phyloP scores from a whole-genome alignment of 2,113 vertebrate genomes.

The Pollachius pollachius region DNA sequence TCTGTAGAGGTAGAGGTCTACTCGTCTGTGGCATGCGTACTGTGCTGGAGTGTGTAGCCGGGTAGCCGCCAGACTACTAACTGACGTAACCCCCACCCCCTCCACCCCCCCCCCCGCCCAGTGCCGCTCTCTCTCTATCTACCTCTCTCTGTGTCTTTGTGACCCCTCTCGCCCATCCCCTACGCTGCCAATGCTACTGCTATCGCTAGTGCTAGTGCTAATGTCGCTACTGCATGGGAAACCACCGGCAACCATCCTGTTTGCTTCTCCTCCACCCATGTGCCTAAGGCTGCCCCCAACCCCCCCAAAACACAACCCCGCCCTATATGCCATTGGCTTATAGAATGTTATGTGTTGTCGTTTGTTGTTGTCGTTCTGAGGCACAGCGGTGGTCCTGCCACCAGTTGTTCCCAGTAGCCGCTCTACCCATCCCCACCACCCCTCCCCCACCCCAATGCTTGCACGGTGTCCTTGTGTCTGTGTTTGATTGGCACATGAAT shows the following conservation, averaged over 20 bases:
- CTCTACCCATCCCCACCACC: too few species aligned
- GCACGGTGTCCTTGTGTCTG: not conserved
- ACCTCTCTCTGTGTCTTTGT: too few species aligned
- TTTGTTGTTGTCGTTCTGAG: constrained; percentile 13
- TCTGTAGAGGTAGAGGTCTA: constrained; percentile 72
- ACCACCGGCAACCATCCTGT: not conserved
- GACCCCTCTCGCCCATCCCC: too few species aligned
- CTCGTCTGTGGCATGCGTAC: constrained; percentile 85
- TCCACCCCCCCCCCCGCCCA: constrained; percentile 39
- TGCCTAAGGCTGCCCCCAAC: constrained; percentile 33
- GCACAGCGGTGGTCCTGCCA: too few species aligned
- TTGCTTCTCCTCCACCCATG: not conserved
- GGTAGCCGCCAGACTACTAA: constrained; percentile 39
- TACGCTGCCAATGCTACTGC: too few species aligned
- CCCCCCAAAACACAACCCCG: constrained; percentile 48
- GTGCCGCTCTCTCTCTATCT: not conserved
- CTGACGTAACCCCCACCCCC: constrained; percentile 64
- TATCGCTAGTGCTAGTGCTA: too few species aligned
- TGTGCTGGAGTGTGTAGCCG: constrained; percentile 61
- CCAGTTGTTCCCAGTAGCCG: too few species aligned
- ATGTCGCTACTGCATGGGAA: not conserved
- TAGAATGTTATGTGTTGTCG: constrained; percentile 58
- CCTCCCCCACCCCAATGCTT: not conserved
- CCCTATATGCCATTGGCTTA: constrained; percentile 61
- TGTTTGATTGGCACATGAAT: constrained; percentile 43